Base-by-base conservation (phyloP, 2,888 invertebrate genomes). In the Drosophila parthenogenetica region DNA sequence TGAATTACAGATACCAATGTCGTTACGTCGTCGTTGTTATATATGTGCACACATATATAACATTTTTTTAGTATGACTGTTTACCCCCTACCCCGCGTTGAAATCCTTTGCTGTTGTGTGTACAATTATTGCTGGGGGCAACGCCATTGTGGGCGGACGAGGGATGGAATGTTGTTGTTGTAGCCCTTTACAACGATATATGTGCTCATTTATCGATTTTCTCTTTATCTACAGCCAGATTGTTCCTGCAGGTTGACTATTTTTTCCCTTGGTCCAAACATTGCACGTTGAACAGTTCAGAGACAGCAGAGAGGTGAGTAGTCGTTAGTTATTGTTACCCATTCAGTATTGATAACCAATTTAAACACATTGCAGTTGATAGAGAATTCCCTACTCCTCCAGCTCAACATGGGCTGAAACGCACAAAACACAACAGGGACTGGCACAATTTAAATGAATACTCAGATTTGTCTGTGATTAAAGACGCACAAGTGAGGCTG, bases 1-100 rank as follows among this genome's bases (percentile, higher is more conserved):
- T 74, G 71, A 57, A 39, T 65, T 50, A 55, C 80, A 77, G 72
- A 85, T 83, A 79, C 79, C 83, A 83, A 83, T 83, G 77, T 81
- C 75, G 75, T 84, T 86, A 62, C 62, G 62, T 61, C 61, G 46
- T 59, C 42, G 49, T 50, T 17, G 29, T 29, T 29, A 29, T 46
- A 54, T 22, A 45, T 57, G 46, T 58, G 42, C 14, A 25, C 29
- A 29, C 43, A 45, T n/a, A 16, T 16, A 11, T 45, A 45, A 29
- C 16, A 22, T 46, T 57, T 53, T n/a, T 29, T 53, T 22, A 59
- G 42, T 54, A 50, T 58, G 46, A 40, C 35, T 40, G 29, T 49
- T 17, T 32, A 49, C 13, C 55, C 40, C 37, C 37, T 45, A 29
- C 53, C 35, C 35, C 13, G 13, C 13, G 35, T 13, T 35, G 29